phyloP scores from a whole-genome alignment of 2,797 vertebrate genomes.

The Myotis findleyi region DNA sequence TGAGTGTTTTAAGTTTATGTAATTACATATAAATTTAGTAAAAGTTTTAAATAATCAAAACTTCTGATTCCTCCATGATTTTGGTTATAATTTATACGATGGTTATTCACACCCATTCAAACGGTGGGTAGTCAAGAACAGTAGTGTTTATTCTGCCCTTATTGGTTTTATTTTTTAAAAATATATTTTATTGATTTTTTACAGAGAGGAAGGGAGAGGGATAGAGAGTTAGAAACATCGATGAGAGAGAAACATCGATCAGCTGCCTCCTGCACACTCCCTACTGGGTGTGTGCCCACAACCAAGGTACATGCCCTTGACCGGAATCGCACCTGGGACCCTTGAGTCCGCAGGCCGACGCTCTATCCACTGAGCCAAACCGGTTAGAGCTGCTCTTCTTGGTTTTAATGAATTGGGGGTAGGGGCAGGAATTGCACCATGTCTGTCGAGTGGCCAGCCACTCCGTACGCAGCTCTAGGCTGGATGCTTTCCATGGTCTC shows the following conservation, averaged over 20 bases:
- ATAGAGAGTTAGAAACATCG: too few species aligned
- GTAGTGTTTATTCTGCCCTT: not conserved
- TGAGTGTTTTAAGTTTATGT: not conserved
- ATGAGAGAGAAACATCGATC: too few species aligned
- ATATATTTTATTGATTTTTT: too few species aligned
- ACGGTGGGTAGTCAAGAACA: not conserved
- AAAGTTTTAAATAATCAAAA: conserved; percentile 13
- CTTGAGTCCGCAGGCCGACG: too few species aligned
- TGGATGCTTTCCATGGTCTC: not conserved
- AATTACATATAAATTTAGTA: not conserved
- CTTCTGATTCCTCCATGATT: not conserved
- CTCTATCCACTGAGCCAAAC: too few species aligned
- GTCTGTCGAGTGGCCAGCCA: not conserved
- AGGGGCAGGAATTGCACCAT: not conserved
- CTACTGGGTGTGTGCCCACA: too few species aligned
- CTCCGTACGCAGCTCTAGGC: not conserved
- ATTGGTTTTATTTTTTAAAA: not conserved
- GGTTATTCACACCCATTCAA: not conserved
- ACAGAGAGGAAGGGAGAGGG: too few species aligned
- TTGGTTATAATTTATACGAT: not conserved
- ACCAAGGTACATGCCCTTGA: too few species aligned
- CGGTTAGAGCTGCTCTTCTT: not conserved
- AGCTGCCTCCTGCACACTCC: too few species aligned
- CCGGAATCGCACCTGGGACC: too few species aligned
- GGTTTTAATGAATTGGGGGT: not conserved